Evolutionary conservation across 2,888 invertebrate species (phyloP), one percentile per base, ranked within the genome.

Genomic region (Nesidiocoris tenuis): DNA sequence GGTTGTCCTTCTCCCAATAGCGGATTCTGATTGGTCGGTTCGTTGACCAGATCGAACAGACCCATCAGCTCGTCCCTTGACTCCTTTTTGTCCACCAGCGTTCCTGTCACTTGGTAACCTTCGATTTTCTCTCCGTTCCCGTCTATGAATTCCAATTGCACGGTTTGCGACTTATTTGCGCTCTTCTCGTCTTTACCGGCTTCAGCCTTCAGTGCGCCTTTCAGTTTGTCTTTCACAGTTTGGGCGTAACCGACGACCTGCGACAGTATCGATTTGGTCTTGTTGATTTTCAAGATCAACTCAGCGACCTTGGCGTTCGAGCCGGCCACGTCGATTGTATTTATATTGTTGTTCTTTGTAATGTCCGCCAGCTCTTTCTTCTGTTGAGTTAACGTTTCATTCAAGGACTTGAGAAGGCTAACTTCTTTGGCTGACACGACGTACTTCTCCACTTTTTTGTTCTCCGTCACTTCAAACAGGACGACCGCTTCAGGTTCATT

Each of bases 401-500:
- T 81, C 65, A 81, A 76, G 17, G 77, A 75, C 74, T 80, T 81
- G 22, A 81, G 77, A 22, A 79, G 77, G 70, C 78, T 78, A 21
- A 81, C 78, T 64, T 81, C 81, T 77, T 80, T 80, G 16, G 81
- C 78, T 9, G 81, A 80, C 5, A 81, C 75, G 16, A 81, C 81
- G 24, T 74, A 74, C 55, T 81, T 80, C 70, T 80, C 80, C 19
- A 81, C 78, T 54, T 80, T 79, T 23, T 79, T 79, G 61, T 81
- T 78, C 16, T 80, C 81, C 23, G 79, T 80, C 9, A 80, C 80
- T 76, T 80, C 80, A 68, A 78, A 80, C 54, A 81, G 68, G 9
- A 81, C 80, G 9, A 81, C 81, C 54, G 81, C 81, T 22, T 81
- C 81, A 7, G 81, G 81, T 74, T 81, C 81, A 2, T 76, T 55